Evolutionary conservation across 2,888 invertebrate genomes (phyloP).

Genomic region (Trisateles emortualis): DNA sequence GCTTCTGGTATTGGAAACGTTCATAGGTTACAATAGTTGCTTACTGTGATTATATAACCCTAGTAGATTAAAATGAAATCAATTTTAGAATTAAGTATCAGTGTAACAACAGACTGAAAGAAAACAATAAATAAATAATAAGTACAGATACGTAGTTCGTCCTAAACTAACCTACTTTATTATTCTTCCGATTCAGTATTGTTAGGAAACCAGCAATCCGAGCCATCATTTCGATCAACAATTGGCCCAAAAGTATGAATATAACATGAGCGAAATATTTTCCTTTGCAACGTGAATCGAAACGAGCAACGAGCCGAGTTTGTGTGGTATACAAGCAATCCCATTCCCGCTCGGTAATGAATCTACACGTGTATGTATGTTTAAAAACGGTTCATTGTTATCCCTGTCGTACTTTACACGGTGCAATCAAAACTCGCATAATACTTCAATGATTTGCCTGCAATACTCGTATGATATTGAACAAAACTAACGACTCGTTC

Average conservation of each 20-base stretch:
- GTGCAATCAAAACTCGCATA: conserved; percentile 37
- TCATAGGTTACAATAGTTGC: too few relatives aligned
- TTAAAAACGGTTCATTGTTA: conserved; percentile 37
- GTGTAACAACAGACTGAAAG: too few relatives aligned
- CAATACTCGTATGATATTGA: too few relatives aligned
- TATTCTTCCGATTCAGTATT: conserved; percentile 12
- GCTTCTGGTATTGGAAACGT: too few relatives aligned
- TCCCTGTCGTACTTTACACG: conserved; percentile 29
- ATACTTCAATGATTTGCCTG: conserved; percentile 2
- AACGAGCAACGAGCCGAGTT: conserved; percentile 24
- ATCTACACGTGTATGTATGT: conserved; percentile 17
- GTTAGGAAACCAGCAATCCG: conserved; percentile 19
- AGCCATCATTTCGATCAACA: conserved; percentile 39
- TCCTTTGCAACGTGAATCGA: conserved; percentile 32
- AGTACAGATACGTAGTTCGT: neutral
- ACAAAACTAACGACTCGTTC: too few relatives aligned
- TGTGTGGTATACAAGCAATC: conserved; percentile 15
- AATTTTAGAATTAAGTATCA: too few relatives aligned
- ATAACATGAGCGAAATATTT: conserved; percentile 41
- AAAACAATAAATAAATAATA: too few relatives aligned
- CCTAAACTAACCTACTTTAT: conserved; percentile 1
- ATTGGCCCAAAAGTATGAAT: conserved; percentile 46
- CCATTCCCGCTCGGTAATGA: conserved; percentile 22
- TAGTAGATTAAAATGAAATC: too few relatives aligned
- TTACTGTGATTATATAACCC: neutral